These are phyloP conservation scores for Chymomyza fuscimana DNA, from an alignment of 2,888 invertebrate genomes.

Conservation along the genomic window DNA sequence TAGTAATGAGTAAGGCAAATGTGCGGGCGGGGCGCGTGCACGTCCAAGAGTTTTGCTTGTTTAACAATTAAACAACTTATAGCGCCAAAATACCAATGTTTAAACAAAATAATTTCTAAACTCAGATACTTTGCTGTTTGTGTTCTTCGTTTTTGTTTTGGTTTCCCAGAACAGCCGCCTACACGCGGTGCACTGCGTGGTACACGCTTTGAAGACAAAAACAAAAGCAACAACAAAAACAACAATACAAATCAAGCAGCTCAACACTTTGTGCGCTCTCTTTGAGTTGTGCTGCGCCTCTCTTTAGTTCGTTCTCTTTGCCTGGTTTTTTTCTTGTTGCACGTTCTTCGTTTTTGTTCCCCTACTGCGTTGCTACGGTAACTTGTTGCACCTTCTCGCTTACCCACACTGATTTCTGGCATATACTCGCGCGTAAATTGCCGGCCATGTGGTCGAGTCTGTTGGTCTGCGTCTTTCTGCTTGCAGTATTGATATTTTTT, in stretches of 20 bases:
- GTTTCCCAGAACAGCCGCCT: slow-evolving; percentile 15
- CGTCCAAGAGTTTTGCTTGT: slow-evolving; percentile 16
- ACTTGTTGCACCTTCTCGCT: slow-evolving; percentile 51
- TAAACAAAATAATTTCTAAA: not conserved
- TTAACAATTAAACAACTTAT: slow-evolving; percentile 31
- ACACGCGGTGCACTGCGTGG: slow-evolving; percentile 29
- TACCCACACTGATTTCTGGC: slow-evolving; percentile 24
- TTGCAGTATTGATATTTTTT: slow-evolving; percentile 26
- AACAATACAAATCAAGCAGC: not conserved
- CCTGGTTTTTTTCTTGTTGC: slow-evolving; percentile 28
- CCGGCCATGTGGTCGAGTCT: slow-evolving; percentile 48
- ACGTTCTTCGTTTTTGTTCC: slow-evolving; percentile 35
- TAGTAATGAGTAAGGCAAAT: slow-evolving; percentile 7
- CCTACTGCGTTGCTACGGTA: slow-evolving; percentile 58
- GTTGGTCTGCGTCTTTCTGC: not conserved
- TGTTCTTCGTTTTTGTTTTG: slow-evolving; percentile 6
- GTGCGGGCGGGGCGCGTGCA: slow-evolving; percentile 4
- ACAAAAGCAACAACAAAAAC: slow-evolving; percentile 10
- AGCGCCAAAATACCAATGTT: slow-evolving; percentile 12
- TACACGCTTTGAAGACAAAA: slow-evolving; percentile 9
- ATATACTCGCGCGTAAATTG: not conserved
- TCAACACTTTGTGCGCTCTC: slow-evolving; percentile 10
- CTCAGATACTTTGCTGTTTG: not conserved
- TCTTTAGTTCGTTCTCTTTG: slow-evolving; percentile 24
- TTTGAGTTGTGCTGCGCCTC: slow-evolving; percentile 11